phyloP scores from a whole-genome alignment of 2,797 vertebrate genomes.

The Pampus argenteus region DNA sequence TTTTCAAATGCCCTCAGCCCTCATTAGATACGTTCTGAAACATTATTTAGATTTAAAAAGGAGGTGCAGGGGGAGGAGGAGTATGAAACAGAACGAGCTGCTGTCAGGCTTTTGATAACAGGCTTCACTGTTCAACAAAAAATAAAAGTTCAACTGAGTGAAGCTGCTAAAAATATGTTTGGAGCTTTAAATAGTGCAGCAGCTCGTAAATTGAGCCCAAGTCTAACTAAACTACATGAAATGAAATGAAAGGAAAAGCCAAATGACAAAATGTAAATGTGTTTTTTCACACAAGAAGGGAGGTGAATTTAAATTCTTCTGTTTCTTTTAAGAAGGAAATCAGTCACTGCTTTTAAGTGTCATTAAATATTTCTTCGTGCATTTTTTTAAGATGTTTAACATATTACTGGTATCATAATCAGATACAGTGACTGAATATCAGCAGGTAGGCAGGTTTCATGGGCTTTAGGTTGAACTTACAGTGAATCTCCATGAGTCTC shows the following conservation, averaged over 20 bases:
- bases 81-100: neutral
- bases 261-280: too few relatives aligned
- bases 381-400: neutral
- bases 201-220: neutral
- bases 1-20: neutral
- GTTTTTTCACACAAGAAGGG: neutral
- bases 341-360: neutral
- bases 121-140: neutral
- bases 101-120: neutral
- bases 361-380: neutral
- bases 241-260: neutral
- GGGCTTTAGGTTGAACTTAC: conserved; percentile 78
- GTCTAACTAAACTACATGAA: neutral
- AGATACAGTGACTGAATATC: conserved; percentile 14
- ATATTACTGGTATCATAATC: neutral
- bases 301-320: neutral
- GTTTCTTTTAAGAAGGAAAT: neutral
- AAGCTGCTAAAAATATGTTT: neutral
- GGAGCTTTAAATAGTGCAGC: neutral
- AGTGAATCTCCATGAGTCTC: conserved; percentile 80
- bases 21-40: neutral
- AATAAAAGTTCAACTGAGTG: neutral
- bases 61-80: neutral
- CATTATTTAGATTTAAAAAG: neutral
- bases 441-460: conserved; percentile 47